Conservation (phyloP, 2,797 vertebrate species). For the Schizopygopsis malacanthus region DNA sequence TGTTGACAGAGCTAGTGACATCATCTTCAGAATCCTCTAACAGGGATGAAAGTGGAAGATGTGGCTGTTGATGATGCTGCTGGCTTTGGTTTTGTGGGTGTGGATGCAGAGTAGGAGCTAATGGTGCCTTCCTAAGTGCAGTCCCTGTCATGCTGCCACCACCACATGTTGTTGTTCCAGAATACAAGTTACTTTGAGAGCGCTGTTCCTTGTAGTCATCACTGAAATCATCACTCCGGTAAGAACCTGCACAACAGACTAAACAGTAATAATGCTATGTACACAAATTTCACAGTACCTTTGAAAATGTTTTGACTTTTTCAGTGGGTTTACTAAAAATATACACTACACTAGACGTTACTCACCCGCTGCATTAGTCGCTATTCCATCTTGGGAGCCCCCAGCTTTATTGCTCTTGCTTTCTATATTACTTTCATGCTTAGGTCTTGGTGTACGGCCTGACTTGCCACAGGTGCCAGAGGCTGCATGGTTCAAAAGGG, state of each 20-base stretch:
- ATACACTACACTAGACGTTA: constrained; percentile 48
- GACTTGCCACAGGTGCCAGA: constrained; percentile 87
- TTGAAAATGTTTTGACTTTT: constrained; percentile 41
- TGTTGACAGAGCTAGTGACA: constrained; percentile 86
- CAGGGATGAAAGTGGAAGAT: constrained; percentile 84
- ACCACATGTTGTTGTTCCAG: constrained; percentile 83
- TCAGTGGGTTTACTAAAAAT: constrained; percentile 44
- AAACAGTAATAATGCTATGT: constrained; percentile 77
- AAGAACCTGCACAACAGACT: constrained; percentile 84
- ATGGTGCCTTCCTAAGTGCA: constrained; percentile 84
- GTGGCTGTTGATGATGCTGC: constrained; percentile 75
- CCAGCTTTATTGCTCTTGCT: constrained; percentile 79
- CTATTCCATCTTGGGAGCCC: constrained; percentile 77
- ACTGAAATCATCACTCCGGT: constrained; percentile 64
- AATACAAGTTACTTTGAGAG: constrained; percentile 85
- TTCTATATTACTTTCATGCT: constrained; percentile 74
- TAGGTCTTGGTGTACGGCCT: constrained; percentile 81
- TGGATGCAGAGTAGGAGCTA: constrained; percentile 85
- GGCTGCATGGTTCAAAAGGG: constrained; percentile 86
- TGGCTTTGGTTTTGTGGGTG: constrained; percentile 84
- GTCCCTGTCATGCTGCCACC: constrained; percentile 80
- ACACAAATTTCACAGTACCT: constrained; percentile 52
- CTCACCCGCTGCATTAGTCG: constrained; percentile 66
- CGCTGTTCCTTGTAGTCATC: constrained; percentile 83
- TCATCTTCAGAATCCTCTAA: constrained; percentile 87